Percentiles rank a stretch among this genome's conserved stretches.
Evolutionary conservation across 2,888 invertebrate species (phyloP).

Genomic region (Caenorhabditis afra): DNA sequence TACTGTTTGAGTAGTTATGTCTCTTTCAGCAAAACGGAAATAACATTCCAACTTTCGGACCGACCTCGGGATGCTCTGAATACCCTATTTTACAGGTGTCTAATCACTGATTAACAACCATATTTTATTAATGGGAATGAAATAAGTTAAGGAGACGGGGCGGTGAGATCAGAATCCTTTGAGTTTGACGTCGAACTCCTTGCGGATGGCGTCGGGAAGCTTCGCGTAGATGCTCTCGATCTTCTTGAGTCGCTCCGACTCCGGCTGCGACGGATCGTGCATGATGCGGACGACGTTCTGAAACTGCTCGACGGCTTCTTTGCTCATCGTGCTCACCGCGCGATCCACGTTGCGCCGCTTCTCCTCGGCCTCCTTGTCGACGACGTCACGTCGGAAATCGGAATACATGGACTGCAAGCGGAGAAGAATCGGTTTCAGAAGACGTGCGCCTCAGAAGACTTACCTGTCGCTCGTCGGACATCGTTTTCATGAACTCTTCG

Average conservation of each 20-base stretch:
- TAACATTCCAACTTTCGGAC: too few species aligned
- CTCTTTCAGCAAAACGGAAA: too few species aligned
- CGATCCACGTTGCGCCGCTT: conserved; percentile 62
- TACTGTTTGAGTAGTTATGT: too few species aligned
- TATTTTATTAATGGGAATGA: conserved; percentile 22
- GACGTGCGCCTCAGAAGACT: too few species aligned
- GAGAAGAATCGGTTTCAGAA: neutral
- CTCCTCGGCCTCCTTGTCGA: conserved; percentile 40
- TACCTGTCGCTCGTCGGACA: conserved; percentile 65
- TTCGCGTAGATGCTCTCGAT: conserved; percentile 66
- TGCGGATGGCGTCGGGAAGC: conserved; percentile 60
- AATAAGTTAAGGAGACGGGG: conserved; percentile 19
- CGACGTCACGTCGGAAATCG: conserved; percentile 40
- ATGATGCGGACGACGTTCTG: conserved; percentile 71
- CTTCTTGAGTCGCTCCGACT: conserved; percentile 62
- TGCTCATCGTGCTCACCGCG: conserved; percentile 65
- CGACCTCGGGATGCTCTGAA: too few species aligned
- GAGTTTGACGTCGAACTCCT: conserved; percentile 70
- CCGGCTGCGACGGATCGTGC: conserved; percentile 62
- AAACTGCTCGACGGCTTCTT: conserved; percentile 68
- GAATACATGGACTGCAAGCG: conserved; percentile 39
- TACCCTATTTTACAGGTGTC: too few species aligned
- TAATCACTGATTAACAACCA: conserved; percentile 43
- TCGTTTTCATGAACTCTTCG: conserved; percentile 65
- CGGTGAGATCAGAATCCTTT: conserved; percentile 38